Base-by-base conservation (phyloP, 2,888 invertebrate genomes). In the Calliopum simillimum region DNA sequence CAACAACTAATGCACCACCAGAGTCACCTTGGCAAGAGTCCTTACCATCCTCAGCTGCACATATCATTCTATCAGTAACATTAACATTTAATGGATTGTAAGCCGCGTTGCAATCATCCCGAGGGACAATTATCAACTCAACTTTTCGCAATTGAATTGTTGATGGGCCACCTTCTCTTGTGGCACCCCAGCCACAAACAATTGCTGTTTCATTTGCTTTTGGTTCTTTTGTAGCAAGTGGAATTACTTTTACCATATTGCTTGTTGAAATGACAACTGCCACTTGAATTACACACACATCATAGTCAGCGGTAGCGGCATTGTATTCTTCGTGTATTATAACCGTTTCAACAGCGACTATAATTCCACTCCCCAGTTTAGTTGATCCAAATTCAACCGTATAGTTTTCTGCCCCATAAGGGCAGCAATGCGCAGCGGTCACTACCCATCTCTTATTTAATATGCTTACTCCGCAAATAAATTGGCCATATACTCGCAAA, bases 231-330 rank as follows among this genome's bases (percentile, higher is more conserved):
- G 88, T 87, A 71, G 88, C 89, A 73, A 92, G 79, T 74, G 89
- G 89, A 69, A 92, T 88, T 0, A 91, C 91, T 2, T 87, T 84
- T 51, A 91, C 87, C 23, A 3, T 66, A 12, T 21, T n/a, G 44
- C 70, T 66, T 19, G 73, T 70, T 11, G 59, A 47, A 49, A 76
- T 68, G 1, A n/a, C n/a, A n/a, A n/a, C n/a, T n/a, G n/a, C n/a
- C n/a, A n/a, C n/a, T n/a, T n/a, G n/a, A 33, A n/a, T n/a, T n/a
- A n/a, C n/a, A n/a, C n/a, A n/a, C 41, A 77, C 65, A 62, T 77
- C 77, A 47, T 76, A 70, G 49, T 72, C 61, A 11, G 62, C 49
- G n/a, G 44, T 63, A 4, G n/a, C 12, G 1, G 66, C 41, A 14
- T 70, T 58, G 43, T 71, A 76, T 19, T 71, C 46, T n/a, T 65